Base-by-base conservation (phyloP, 2,797 vertebrate species). In the Cephalopachus bancanus region DNA sequence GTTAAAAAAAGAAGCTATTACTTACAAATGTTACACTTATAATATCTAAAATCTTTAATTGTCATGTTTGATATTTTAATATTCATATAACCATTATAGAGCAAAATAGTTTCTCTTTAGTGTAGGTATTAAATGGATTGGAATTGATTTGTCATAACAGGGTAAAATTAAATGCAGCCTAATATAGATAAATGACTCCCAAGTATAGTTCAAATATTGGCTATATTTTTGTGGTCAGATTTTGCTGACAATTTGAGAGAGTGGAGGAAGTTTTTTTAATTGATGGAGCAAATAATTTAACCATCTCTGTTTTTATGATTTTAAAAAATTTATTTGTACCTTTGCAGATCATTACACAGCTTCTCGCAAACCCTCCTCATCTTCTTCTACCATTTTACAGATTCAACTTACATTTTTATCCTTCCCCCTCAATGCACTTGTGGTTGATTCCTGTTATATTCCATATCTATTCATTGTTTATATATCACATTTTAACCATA, bases 41-140 rank as follows among this genome's bases (percentile, higher is more conserved):
- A 92, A 81, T 67, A 84, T 3, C 16, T 83, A 81, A 72, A 79
- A 92, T n/a, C 11, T 28, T 76, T 76, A 86, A 91, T 93, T 86
- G 16, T 91, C 69, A 80, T 64, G 26, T 81, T 62, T 87, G 51
- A 83, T 88, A 78, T 87, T 67, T 97, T 71, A 95, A 60, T 84
- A 81, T 85, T 55, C 24, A 88, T 95, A 49, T 59, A 67, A 19
- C 10, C 59, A 86, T 78, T 62, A 93, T 5, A 72, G 2, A 59
- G n/a, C 9, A 90, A 96, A 92, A 37, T 15, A 33, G 3, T 53
- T 93, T 93, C n/a, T 83, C 24, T 94, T 86, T 26, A 65, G 5
- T 86, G 7, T 71, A 30, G 7, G 24, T 81, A 94, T 26, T 37
- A 72, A 81, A 72, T 87, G 49, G 44, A 55, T 80, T 88, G 57